A percentile compares a stretch with the other conserved stretches of the same genome.
Evolutionary conservation across 53 echinoderm and acorn worm genomes (phyloP).

Genomic region (Henricia sp.): DNA sequence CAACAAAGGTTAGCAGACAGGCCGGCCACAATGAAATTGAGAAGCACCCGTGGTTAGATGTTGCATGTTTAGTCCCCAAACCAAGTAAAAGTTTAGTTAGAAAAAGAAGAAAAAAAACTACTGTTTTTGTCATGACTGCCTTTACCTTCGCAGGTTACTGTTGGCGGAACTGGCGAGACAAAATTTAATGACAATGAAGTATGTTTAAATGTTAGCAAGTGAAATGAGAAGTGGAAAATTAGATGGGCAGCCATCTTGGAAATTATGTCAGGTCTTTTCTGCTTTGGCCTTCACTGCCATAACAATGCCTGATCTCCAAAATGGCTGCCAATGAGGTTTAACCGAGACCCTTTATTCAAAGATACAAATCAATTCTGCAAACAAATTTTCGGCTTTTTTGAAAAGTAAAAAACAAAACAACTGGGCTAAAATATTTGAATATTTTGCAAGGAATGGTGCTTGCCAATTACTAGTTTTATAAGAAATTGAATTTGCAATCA

Average conservation of each 20-base stretch:
- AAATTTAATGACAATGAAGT: constrained; percentile 41
- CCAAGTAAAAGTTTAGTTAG: background rate
- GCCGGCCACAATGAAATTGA: background rate
- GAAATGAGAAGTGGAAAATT: background rate
- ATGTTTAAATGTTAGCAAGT: constrained; percentile 31
- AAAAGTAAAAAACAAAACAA: too few relatives aligned
- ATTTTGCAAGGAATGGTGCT: too few relatives aligned
- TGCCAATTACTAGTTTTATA: too few relatives aligned
- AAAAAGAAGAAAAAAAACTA: constrained; percentile 6
- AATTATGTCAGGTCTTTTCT: background rate
- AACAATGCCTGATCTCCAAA: too few relatives aligned
- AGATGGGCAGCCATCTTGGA: constrained; percentile 34
- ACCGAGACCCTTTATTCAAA: too few relatives aligned
- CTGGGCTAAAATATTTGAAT: too few relatives aligned
- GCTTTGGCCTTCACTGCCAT: background rate
- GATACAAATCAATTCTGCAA: too few relatives aligned
- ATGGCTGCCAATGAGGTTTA: too few relatives aligned
- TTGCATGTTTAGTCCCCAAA: constrained; percentile 12
- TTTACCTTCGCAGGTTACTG: constrained; percentile 50
- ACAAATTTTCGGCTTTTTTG: too few relatives aligned
- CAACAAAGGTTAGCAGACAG: background rate
- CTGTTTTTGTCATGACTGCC: background rate
- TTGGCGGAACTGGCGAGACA: constrained; percentile 20
- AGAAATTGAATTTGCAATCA: too few relatives aligned
- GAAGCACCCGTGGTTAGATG: background rate